Percentiles rank a stretch among this genome's conserved stretches.
Conservation (phyloP, 1,140 invertebrate species). For the Heliothis subflexa region DNA sequence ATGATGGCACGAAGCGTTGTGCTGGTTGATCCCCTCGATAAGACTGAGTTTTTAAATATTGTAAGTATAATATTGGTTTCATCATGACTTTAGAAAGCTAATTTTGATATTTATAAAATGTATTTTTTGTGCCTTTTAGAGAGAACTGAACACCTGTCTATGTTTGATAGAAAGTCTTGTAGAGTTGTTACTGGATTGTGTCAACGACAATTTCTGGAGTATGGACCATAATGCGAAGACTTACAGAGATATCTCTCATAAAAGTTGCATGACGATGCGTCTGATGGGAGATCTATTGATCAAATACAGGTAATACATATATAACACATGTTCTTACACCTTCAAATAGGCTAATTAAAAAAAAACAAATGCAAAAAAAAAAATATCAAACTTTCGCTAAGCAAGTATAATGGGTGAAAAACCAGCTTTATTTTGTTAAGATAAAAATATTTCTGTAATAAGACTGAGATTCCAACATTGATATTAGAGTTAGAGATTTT, state of each 20-base stretch:
- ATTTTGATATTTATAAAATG: background rate
- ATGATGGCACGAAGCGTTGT: conserved; percentile 69
- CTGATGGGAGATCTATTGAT: conserved; percentile 80
- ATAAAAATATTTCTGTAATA: no score
- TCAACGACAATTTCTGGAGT: conserved; percentile 70
- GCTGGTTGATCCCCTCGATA: conserved; percentile 57
- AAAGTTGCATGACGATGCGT: conserved; percentile 78
- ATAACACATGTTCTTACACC: background rate
- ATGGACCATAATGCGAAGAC: conserved; percentile 72
- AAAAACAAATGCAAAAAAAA: background rate
- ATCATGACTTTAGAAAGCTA: background rate
- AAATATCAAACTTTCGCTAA: background rate
- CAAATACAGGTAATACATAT: conserved; percentile 81
- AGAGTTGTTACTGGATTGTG: conserved; percentile 69
- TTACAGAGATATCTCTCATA: conserved; percentile 77
- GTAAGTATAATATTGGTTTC: conserved; percentile 54
- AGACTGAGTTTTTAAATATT: conserved; percentile 61
- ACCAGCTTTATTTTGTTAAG: no score
- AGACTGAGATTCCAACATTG: no score
- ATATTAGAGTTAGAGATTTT: no score
- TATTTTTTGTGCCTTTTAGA: conserved; percentile 66
- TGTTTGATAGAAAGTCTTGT: conserved; percentile 69
- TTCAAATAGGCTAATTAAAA: no score
- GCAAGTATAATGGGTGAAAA: no score
- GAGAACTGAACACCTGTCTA: conserved; percentile 68